Conservation (phyloP, 2,797 vertebrate species). For the Galagoides demidoff region DNA sequence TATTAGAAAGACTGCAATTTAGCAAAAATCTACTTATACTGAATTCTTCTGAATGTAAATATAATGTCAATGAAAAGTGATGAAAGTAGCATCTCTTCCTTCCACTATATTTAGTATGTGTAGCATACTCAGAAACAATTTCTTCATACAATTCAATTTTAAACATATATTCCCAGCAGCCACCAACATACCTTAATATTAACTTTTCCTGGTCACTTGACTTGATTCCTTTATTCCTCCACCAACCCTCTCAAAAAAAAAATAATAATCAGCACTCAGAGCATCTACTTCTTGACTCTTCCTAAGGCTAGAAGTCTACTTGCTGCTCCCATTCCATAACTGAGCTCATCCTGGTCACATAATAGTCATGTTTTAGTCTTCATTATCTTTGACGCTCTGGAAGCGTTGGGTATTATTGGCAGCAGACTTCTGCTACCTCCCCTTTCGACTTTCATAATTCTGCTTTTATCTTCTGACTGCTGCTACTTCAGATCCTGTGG, state of each 20-base stretch:
- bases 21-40: neutral
- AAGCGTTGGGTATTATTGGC: neutral
- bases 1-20: neutral
- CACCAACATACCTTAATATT: neutral
- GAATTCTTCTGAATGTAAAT: neutral
- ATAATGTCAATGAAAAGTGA: neutral
- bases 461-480: neutral
- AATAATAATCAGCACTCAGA: neutral
- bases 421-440: neutral
- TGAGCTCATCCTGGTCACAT: neutral
- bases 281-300: neutral
- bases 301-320: neutral
- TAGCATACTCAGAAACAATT: constrained; percentile 22
- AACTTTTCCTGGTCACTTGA: neutral
- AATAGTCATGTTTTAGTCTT: neutral
- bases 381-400: neutral
- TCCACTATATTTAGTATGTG: neutral
- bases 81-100: constrained; percentile 57
- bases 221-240: neutral
- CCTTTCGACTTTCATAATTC: neutral
- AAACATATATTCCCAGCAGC: neutral
- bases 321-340: neutral
- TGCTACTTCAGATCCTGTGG: neutral
- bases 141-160: neutral
- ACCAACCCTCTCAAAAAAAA: neutral